Conservation (phyloP, 2,797 vertebrate species). For the Podarcis lilfordi region DNA sequence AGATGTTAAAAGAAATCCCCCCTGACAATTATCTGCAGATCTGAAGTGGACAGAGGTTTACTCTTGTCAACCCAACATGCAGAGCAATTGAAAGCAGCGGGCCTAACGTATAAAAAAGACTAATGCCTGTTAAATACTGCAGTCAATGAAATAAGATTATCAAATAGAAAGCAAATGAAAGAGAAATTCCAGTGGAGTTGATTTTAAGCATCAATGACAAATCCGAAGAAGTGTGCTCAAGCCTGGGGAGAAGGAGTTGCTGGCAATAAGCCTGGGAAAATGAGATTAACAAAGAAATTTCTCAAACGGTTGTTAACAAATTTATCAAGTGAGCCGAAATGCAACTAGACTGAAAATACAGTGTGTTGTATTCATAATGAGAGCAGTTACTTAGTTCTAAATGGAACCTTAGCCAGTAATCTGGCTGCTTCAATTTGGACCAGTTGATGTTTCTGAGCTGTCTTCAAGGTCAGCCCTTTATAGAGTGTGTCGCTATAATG, state of each 20-base stretch:
- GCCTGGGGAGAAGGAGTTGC: background rate
- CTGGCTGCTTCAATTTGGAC: too few relatives aligned
- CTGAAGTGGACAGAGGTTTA: background rate
- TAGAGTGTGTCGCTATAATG: too few relatives aligned
- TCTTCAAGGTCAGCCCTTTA: too few relatives aligned
- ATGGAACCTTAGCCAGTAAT: too few relatives aligned
- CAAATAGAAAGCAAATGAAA: background rate
- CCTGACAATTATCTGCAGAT: background rate
- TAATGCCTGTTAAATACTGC: background rate
- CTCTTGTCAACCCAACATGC: background rate
- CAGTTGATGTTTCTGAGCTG: too few relatives aligned
- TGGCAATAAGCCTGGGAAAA: background rate
- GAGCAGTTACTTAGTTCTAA: background rate
- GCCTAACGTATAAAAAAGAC: background rate
- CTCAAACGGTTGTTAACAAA: background rate
- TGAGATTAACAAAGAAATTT: background rate
- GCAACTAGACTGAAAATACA: background rate
- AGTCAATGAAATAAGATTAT: background rate
- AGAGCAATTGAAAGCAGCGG: background rate
- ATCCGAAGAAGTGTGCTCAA: background rate
- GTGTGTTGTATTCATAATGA: background rate
- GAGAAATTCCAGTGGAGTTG: background rate
- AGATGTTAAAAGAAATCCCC: background rate
- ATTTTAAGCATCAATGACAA: conserved; percentile 3
- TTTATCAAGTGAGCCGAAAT: background rate